Percentiles rank a stretch among this genome's conserved stretches.
These are phyloP conservation scores for Drosophila anceps DNA, from an alignment of 2,888 invertebrate genomes.

Conservation along the genomic window DNA sequence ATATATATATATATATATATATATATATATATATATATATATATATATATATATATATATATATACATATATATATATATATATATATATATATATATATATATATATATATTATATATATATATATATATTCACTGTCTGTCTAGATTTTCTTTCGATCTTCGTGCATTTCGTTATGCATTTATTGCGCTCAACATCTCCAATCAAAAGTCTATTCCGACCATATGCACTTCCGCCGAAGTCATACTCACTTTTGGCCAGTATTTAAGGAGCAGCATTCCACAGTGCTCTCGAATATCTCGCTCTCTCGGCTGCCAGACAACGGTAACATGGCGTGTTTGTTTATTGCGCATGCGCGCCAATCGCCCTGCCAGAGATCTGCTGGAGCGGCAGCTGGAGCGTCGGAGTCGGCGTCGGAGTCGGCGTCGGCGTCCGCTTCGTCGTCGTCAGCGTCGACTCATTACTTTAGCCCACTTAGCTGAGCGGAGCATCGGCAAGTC, in stretches of 20 bases:
- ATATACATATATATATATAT: no score
- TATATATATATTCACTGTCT: no score
- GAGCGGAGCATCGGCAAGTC: slow-evolving; percentile 69
- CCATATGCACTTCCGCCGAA: not conserved
- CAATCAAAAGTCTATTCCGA: not conserved
- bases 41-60: no score
- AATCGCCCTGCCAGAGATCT: slow-evolving; percentile 73
- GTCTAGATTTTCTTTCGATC: no score
- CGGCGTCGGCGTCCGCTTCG: slow-evolving; percentile 35
- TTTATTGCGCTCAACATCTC: not conserved
- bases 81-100: no score
- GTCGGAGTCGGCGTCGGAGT: slow-evolving; percentile 24
- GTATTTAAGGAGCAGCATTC: slow-evolving; percentile 16
- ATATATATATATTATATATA: no score
- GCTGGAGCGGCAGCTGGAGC: slow-evolving; percentile 34
- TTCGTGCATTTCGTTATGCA: no score
- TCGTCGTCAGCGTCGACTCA: slow-evolving; percentile 56
- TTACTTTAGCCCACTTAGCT: slow-evolving; percentile 79
- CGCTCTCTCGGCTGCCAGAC: slow-evolving; percentile 50
- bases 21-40: no score
- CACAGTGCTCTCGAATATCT: slow-evolving; percentile 57
- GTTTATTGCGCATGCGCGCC: slow-evolving; percentile 81
- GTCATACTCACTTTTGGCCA: slow-evolving; percentile 10
- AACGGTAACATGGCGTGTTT: slow-evolving; percentile 82
- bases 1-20: no score